Percentiles rank a stretch among this genome's conserved stretches.
Conservation (phyloP, 1,140 invertebrate genomes). For the Mylabris phalerata region DNA sequence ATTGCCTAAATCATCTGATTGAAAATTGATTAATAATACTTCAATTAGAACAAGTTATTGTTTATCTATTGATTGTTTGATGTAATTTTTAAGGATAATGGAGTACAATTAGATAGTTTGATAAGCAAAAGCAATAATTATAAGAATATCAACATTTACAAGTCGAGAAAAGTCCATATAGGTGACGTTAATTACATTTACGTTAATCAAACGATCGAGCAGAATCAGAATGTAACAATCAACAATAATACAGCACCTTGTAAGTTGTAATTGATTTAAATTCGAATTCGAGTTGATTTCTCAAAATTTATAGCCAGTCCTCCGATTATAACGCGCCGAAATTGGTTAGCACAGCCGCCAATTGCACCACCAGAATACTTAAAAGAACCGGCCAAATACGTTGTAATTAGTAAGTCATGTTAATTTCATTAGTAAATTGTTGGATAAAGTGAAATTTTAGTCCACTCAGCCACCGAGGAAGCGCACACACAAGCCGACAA, state of each 20-base stretch:
- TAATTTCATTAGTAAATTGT: not conserved
- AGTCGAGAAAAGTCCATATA: slow-evolving; percentile 8
- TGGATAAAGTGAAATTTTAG: slow-evolving; percentile 28
- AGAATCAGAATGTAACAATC: not conserved
- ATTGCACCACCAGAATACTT: slow-evolving; percentile 14
- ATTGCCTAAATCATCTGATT: no score
- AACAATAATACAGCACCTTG: slow-evolving; percentile 1
- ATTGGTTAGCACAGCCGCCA: slow-evolving; percentile 32
- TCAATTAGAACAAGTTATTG: no score
- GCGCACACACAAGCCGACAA: slow-evolving; percentile 42
- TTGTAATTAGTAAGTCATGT: slow-evolving; percentile 32
- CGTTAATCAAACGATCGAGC: not conserved
- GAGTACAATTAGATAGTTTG: not conserved
- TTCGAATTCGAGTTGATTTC: not conserved
- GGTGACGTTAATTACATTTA: slow-evolving; percentile 4
- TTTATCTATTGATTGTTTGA: no score
- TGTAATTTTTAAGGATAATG: not conserved
- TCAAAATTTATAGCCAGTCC: not conserved
- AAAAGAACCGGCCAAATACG: slow-evolving; percentile 26
- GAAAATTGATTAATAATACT: no score
- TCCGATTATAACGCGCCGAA: slow-evolving; percentile 19
- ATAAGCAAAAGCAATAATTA: slow-evolving; percentile 1
- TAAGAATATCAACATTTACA: slow-evolving; percentile 8
- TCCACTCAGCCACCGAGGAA: slow-evolving; percentile 45
- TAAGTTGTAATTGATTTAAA: not conserved